A percentile compares a stretch with the other conserved stretches of the same genome.
Conservation (phyloP, 2,888 invertebrate genomes). For the Nebria brevicollis region DNA sequence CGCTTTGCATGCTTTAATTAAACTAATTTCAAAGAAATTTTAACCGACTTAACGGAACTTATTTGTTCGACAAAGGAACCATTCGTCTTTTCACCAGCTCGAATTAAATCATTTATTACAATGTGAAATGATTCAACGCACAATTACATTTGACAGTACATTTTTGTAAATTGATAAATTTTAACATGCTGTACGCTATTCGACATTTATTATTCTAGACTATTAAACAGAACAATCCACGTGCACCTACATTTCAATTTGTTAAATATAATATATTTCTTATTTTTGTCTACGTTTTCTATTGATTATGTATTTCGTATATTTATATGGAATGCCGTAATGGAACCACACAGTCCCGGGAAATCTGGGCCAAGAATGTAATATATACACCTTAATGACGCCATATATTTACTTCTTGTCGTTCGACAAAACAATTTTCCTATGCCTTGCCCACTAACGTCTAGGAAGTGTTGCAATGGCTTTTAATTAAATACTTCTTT, state of each 20-base stretch:
- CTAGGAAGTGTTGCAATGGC: slow-evolving; percentile 35
- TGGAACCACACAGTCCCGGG: background rate
- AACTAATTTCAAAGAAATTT: slow-evolving; percentile 40
- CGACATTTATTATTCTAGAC: background rate
- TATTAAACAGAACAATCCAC: background rate
- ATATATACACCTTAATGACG: slow-evolving; percentile 30
- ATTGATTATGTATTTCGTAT: too few relatives aligned
- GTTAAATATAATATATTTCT: too few relatives aligned
- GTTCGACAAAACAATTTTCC: slow-evolving; percentile 38
- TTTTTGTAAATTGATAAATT: background rate
- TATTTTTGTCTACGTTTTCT: too few relatives aligned
- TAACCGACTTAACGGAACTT: slow-evolving; percentile 32
- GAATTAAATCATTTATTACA: background rate
- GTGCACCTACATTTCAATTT: too few relatives aligned
- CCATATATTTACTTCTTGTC: slow-evolving; percentile 30
- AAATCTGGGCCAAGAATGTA: slow-evolving; percentile 35
- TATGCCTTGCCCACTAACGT: slow-evolving; percentile 30
- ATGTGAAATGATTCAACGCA: background rate
- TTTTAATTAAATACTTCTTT: slow-evolving; percentile 31
- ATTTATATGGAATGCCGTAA: background rate
- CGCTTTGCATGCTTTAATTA: slow-evolving; percentile 35
- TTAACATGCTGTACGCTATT: background rate
- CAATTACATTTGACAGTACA: background rate
- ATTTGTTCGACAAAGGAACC: slow-evolving; percentile 16
- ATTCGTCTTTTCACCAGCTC: background rate